phyloP scores from a whole-genome alignment of 2,113 vertebrate genomes.

The Sminthopsis crassicaudata region DNA sequence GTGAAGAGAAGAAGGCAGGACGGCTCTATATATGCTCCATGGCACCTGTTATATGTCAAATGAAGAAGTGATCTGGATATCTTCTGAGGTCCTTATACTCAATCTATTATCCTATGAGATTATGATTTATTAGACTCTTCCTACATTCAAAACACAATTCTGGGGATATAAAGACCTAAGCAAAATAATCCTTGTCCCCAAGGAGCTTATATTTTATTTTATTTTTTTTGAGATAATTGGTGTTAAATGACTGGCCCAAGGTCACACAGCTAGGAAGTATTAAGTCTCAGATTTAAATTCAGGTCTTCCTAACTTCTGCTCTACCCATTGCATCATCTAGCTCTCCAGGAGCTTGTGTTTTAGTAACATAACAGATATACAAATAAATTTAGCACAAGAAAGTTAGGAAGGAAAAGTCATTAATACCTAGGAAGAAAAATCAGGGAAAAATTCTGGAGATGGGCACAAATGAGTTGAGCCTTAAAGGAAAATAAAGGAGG shows the following conservation, averaged over 20 bases:
- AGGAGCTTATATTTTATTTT: neutral
- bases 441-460: neutral
- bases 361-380: too few relatives aligned
- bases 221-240: too few relatives aligned
- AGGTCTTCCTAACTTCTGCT: too few relatives aligned
- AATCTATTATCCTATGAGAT: too few relatives aligned
- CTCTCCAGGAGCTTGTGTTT: neutral
- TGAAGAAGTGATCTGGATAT: too few relatives aligned
- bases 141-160: neutral
- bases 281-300: too few relatives aligned
- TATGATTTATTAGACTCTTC: neutral
- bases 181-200: neutral
- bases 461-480: neutral
- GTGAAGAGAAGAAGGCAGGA: too few relatives aligned
- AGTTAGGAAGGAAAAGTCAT: neutral
- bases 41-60: too few relatives aligned
- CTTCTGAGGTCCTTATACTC: neutral
- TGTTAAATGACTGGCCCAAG: too few relatives aligned
- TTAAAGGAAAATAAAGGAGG: neutral
- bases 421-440: neutral
- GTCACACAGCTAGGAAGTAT: too few relatives aligned
- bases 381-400: neutral
- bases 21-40: too few relatives aligned
- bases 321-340: too few relatives aligned
- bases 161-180: neutral